A percentile compares a stretch with the other conserved stretches of the same genome.
Evolutionary conservation across 2,113 vertebrate genomes (phyloP).

Genomic region (Xyliphius kryptos): DNA sequence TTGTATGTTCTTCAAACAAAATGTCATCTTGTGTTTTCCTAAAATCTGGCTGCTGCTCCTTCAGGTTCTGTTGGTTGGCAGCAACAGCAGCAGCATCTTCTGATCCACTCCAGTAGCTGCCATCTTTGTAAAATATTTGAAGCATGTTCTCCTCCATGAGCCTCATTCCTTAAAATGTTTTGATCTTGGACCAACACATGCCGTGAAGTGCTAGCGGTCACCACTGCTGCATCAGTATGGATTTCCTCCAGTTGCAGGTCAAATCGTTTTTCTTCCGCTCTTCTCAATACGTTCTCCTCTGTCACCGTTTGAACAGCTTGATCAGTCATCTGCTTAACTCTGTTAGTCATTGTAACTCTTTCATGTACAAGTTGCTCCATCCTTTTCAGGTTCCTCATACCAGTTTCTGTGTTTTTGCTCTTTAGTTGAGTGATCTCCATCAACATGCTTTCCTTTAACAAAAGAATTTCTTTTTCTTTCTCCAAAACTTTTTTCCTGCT

Average conservation of each 20-base stretch:
- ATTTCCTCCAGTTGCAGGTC: constrained; percentile 5
- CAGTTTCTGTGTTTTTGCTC: constrained; percentile 16
- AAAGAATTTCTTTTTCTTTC: constrained; percentile 29
- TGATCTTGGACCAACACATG: constrained; percentile 2
- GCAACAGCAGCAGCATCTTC: constrained; percentile 26
- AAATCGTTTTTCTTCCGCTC: neutral
- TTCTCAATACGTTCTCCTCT: constrained; percentile 1
- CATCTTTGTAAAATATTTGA: constrained; percentile 17
- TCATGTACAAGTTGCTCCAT: constrained; percentile 26
- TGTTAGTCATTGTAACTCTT: neutral
- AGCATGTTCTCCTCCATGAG: neutral
- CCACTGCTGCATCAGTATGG: constrained; percentile 1
- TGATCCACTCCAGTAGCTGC: constrained; percentile 35
- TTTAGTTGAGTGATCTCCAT: constrained; percentile 33
- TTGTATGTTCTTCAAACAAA: too few relatives aligned
- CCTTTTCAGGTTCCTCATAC: constrained; percentile 16
- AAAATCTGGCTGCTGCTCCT: neutral
- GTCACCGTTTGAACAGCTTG: constrained; percentile 35
- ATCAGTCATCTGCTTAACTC: constrained; percentile 23
- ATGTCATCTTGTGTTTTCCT: too few relatives aligned
- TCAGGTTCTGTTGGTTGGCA: constrained; percentile 16
- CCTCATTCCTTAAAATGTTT: neutral
- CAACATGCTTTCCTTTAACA: constrained; percentile 36
- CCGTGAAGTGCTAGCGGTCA: neutral
- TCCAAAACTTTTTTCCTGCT: constrained; percentile 22